phyloP scores from a whole-genome alignment of 1,140 invertebrate genomes.

The Phortica variegata region DNA sequence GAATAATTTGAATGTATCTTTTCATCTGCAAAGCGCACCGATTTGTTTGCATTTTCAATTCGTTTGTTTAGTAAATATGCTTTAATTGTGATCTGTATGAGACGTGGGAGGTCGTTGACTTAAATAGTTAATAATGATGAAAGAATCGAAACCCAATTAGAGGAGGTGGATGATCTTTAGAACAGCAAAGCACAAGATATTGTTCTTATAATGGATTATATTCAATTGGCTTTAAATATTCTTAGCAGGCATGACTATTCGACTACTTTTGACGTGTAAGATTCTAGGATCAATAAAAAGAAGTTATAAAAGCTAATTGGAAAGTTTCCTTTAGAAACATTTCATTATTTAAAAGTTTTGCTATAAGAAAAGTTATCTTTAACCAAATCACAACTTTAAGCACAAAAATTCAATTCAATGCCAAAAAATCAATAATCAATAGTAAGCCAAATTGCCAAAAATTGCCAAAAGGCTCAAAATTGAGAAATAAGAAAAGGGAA shows the following conservation, averaged over 20 bases:
- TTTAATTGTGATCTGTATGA: conserved; percentile 8
- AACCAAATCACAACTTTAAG: conserved; percentile 3
- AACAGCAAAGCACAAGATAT: conserved; percentile 6
- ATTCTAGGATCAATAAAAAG: neutral
- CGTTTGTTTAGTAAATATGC: conserved; percentile 46
- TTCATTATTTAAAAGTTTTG: conserved; percentile 1
- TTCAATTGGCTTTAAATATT: too few species aligned
- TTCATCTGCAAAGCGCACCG: conserved; percentile 29
- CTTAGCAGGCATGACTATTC: conserved; percentile 8
- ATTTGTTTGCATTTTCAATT: conserved; percentile 34
- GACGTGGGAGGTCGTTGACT: neutral
- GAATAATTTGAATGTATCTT: conserved; percentile 26
- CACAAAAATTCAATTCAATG: conserved; percentile 1
- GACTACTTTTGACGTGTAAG: neutral
- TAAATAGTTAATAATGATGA: neutral
- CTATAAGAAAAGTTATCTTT: conserved; percentile 1
- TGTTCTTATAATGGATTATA: too few species aligned
- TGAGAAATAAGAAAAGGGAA: too few species aligned
- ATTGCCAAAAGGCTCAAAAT: too few species aligned
- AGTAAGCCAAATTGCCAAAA: conserved; percentile 36
- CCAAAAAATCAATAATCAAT: conserved; percentile 48
- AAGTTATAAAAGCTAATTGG: conserved; percentile 1
- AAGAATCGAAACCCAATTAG: too few species aligned
- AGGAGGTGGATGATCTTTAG: too few species aligned
- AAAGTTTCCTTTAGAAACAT: conserved; percentile 5